These are phyloP conservation scores for Amia ocellicauda DNA, from an alignment of 2,113 vertebrate genomes.

Conservation along the genomic window DNA sequence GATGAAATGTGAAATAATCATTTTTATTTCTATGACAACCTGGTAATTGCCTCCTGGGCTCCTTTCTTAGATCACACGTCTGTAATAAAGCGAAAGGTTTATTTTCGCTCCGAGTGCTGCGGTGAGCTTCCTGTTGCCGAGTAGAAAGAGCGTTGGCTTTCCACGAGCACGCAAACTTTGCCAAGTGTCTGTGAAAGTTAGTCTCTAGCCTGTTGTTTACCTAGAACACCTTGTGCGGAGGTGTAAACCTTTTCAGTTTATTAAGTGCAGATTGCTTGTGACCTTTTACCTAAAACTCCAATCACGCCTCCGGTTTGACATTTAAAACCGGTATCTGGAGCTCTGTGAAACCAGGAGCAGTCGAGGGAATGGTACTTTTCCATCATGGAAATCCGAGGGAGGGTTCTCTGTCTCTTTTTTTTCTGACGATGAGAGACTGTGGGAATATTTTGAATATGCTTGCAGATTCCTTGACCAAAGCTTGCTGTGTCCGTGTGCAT, in stretches of 20 bases:
- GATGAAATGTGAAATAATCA: no score
- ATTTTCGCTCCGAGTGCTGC: no score
- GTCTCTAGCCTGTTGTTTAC: slow-evolving; percentile 2
- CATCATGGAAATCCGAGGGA: neutral
- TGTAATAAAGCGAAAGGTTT: no score
- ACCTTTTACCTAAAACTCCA: slow-evolving; percentile 9
- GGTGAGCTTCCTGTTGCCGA: neutral
- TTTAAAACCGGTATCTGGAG: slow-evolving; percentile 1
- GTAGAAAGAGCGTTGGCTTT: neutral
- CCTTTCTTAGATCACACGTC: no score
- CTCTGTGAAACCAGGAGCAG: neutral
- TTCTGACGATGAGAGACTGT: no score
- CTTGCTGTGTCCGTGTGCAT: no score
- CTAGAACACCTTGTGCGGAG: neutral
- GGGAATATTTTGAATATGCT: no score
- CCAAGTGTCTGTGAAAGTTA: neutral
- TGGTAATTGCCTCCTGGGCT: no score
- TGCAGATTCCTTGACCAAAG: no score
- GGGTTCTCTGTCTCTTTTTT: neutral
- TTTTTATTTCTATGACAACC: no score
- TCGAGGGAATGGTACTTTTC: neutral
- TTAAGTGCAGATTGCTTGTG: neutral
- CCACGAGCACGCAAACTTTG: neutral
- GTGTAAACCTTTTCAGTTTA: slow-evolving; percentile 7
- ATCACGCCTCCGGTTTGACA: slow-evolving; percentile 11